Evolutionary conservation across 2,797 vertebrate genomes (phyloP).

Genomic region (Hafferia zeledoni): DNA sequence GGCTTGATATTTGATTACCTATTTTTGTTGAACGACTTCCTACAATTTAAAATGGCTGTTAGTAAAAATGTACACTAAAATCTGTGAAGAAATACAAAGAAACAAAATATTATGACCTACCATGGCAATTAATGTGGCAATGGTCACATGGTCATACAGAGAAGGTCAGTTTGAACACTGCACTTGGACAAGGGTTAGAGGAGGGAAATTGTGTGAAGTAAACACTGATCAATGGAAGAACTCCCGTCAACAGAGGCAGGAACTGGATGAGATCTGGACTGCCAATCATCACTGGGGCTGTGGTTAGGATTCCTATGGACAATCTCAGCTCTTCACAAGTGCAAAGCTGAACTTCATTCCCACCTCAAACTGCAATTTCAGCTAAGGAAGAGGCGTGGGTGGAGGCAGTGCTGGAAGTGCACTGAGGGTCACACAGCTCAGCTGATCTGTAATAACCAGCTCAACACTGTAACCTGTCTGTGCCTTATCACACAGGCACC

Average conservation of each 20-base stretch:
- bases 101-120: neutral
- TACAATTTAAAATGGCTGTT: neutral
- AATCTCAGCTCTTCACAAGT: neutral
- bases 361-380: neutral
- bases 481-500: neutral
- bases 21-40: conserved; percentile 37
- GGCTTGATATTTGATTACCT: neutral
- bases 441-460: neutral
- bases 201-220: neutral
- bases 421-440: neutral
- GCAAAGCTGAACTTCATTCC: neutral
- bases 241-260: neutral
- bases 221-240: neutral
- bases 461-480: neutral
- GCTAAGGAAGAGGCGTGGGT: neutral
- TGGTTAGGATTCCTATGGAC: neutral
- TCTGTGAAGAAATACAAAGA: neutral
- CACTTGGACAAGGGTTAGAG: neutral
- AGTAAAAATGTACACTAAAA: neutral
- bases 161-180: neutral
- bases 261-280: neutral
- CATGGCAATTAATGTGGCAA: neutral
- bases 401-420: neutral
- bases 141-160: neutral
- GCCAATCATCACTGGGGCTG: neutral